Evolutionary conservation across 2,888 invertebrate genomes (phyloP).

Genomic region (Ctenicera cuprea): DNA sequence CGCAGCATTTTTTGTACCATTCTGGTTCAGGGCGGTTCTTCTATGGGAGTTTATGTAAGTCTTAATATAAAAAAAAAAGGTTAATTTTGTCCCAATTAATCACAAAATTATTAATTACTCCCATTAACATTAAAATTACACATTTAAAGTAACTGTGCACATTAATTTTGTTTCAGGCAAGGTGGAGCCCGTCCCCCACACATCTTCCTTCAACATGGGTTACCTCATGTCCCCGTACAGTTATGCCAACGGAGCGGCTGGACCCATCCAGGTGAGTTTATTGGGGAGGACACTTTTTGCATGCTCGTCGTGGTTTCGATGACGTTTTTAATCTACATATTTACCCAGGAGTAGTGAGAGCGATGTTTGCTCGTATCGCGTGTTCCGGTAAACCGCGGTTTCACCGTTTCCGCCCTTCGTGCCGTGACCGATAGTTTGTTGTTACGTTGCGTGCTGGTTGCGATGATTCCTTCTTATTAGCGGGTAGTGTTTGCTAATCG

Average conservation of each 20-base stretch:
- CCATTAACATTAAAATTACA: neutral
- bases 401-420: conserved; percentile 50
- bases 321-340: conserved; percentile 30
- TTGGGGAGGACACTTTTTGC: neutral
- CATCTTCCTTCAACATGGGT: conserved; percentile 92
- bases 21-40: too few species aligned
- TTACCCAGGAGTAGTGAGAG: conserved; percentile 39
- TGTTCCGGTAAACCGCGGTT: conserved; percentile 54
- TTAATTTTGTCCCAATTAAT: conserved; percentile 12
- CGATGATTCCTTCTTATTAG: conserved; percentile 51
- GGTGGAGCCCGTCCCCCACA: conserved; percentile 87
- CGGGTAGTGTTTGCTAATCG: conserved; percentile 50
- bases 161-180: conserved; percentile 77
- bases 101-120: conserved; percentile 1
- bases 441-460: conserved; percentile 44
- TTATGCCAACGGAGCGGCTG: conserved; percentile 91
- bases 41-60: too few species aligned
- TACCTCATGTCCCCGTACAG: conserved; percentile 93
- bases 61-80: too few species aligned
- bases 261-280: conserved; percentile 88
- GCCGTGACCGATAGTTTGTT: conserved; percentile 50
- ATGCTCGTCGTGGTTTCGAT: conserved; percentile 16
- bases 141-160: neutral
- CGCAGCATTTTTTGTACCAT: too few species aligned
- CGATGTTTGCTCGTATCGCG: conserved; percentile 51